Conservation (phyloP, 2,797 vertebrate genomes). For the Phrynocephalus guinanensis region DNA sequence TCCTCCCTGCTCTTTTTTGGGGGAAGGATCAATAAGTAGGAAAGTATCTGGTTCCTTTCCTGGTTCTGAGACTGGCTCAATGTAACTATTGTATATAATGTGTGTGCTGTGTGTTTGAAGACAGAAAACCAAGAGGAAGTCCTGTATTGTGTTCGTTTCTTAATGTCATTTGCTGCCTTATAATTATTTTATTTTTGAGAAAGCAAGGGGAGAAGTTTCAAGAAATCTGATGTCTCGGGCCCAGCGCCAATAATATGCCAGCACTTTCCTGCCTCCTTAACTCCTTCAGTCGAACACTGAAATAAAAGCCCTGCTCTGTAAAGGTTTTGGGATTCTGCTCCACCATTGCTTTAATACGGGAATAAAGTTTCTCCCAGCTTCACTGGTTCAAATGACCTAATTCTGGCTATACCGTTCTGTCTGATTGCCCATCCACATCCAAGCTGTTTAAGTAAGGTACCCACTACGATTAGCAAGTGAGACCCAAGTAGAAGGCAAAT, state of each 20-base stretch:
- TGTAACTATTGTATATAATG: conserved; percentile 66
- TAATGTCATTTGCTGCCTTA: conserved; percentile 60
- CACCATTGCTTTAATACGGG: conserved; percentile 65
- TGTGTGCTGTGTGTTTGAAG: conserved; percentile 49
- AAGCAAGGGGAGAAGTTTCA: conserved; percentile 66
- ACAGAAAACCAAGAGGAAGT: conserved; percentile 44
- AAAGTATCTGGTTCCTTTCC: conserved; percentile 72
- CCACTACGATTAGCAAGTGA: background rate
- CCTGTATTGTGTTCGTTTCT: conserved; percentile 55
- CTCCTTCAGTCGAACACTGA: conserved; percentile 69
- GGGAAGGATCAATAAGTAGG: conserved; percentile 75
- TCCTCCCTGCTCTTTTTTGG: background rate
- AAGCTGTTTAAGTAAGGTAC: background rate
- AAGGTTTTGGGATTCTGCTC: conserved; percentile 55
- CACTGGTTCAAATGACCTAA: conserved; percentile 25
- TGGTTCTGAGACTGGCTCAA: conserved; percentile 63
- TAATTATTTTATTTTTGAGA: conserved; percentile 69
- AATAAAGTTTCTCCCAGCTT: conserved; percentile 39
- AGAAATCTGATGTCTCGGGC: conserved; percentile 73
- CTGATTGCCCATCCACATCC: background rate
- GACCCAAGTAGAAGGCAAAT: background rate
- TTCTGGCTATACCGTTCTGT: background rate
- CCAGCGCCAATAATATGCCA: conserved; percentile 72
- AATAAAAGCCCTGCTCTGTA: conserved; percentile 73
- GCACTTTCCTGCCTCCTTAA: conserved; percentile 54